Base-by-base conservation (phyloP, 2,113 vertebrate species). In the Cavia porcellus region DNA sequence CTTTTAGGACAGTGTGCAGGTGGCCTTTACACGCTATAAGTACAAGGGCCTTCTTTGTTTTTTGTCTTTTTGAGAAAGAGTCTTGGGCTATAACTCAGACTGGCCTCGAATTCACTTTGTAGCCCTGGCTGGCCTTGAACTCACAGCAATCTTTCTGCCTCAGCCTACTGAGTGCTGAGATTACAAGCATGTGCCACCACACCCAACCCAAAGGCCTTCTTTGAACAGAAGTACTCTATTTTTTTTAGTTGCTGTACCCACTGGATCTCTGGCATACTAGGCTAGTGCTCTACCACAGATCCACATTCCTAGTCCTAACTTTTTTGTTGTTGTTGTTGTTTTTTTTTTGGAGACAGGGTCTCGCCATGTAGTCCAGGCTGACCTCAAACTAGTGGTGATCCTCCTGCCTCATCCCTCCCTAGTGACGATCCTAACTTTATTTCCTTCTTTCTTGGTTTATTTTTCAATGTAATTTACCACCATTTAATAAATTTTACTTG, bases 21-120 rank as follows among this genome's bases (percentile, higher is more conserved):
- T 97, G 28, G 91, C 64, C 47, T 94, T 42, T 72, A 52, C 88
- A 55, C 94, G n/a, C 75, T 77, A 20, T 24, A 45, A 32, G 62
- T 80, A 15, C 19, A 57, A 6, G 28, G 15, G 22, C 38, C n/a
- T 87, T 75, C 32, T 15, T 83, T 74, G 20, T 57, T 57, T 57
- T 19, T 57, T 57, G 55, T 19, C 17, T 57, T 57, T 57, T 57
- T 57, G 17, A 57, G 17, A 57, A 15, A 57, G 55, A 17, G 55
- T 57, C 17, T 57, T 19, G 17, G 4, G 2, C 17, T 57, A 17
- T 15, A 57, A 17, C 19, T 57, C 55, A 57, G 55, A 15, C 55
- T 57, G 55, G 55, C 55, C 55, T 57, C 19, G 55, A 57, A 57
- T 57, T 57, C 55, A 17, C 55, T 57, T 57, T 57, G 55, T 57